Evolutionary conservation across 2,797 vertebrate species (phyloP), one percentile per base, ranked within the genome.

Genomic region (Orestias chungarensis): DNA sequence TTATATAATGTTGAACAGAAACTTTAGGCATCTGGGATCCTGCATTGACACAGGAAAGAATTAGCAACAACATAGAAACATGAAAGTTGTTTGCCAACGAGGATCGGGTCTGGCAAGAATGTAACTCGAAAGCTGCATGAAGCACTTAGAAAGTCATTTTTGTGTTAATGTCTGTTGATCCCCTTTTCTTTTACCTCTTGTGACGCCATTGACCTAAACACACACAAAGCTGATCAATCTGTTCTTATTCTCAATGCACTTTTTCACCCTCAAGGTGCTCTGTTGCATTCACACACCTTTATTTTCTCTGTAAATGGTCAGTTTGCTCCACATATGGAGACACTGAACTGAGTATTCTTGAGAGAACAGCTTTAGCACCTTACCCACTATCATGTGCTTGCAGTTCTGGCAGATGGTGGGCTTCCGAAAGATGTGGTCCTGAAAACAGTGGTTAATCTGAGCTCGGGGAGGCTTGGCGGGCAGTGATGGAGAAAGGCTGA

Each of bases 371-470:
- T 7, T 9, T 46, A 75, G 33, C 67, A 42, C 44, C 96, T 93
- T 93, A 97, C 97, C 97, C 65, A 96, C 95, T 49, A 98, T 97
- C 91, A 96, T 93, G 83, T 97, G 94, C 78, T 95, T 97, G 94
- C 97, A 98, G 78, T 97, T 93, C 89, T 97, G 94, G 69, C 97
- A 98, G 77, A 95, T 95, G 80, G 94, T 95, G 78, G 96, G 95
- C 83, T 96, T 94, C 82, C 97, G 96, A 90, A 98, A 97, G 78
- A 96, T 86, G 3, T 97, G 93, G 68, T 97, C 96, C 87, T 96
- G 95, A 90, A 98, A 97, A 84, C 92, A 94, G 93, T 98, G 97
- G 4, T 82, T 95, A 7, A 95, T 93, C 78, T 93, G 89, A 1
- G 95, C 93, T 27, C 87, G 93, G 62, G 91, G 82, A 20, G 93